phyloP scores from a whole-genome alignment of 2,113 vertebrate species.

The Pelusios castaneus region DNA sequence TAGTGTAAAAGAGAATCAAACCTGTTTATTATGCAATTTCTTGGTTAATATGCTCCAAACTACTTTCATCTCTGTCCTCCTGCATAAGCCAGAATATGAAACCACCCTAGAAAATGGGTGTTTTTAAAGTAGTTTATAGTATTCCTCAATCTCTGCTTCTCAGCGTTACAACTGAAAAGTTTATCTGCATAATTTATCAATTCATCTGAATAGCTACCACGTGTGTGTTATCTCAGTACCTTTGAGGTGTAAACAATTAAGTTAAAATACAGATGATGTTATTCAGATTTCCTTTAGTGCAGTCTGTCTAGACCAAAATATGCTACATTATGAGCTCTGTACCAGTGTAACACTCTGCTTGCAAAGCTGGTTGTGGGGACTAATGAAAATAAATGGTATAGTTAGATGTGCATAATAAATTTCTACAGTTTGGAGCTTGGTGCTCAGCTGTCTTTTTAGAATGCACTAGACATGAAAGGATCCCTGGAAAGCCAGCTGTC shows the following conservation, averaged over 20 bases:
- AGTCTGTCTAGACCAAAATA: neutral
- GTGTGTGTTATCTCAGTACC: neutral
- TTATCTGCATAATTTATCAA: neutral
- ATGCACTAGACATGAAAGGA: neutral
- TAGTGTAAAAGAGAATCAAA: accelerated
- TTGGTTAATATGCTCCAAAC: neutral
- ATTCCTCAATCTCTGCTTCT: neutral
- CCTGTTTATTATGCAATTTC: neutral
- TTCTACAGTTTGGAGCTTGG: accelerated
- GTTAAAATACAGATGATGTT: neutral
- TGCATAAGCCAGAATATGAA: neutral
- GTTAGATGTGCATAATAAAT: accelerated
- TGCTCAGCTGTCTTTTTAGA: neutral
- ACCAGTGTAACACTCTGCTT: neutral
- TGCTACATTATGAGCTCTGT: neutral
- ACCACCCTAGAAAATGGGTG: neutral
- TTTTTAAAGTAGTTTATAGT: neutral
- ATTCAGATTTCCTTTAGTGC: neutral
- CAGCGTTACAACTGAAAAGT: neutral
- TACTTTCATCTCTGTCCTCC: neutral
- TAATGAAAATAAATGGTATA: neutral
- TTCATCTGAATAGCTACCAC: neutral
- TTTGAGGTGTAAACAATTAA: constrained; percentile 2
- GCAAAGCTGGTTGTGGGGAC: neutral
- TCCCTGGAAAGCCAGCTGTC: neutral